Percentiles rank a stretch among this genome's conserved stretches.
Evolutionary conservation across 1,140 invertebrate species (phyloP).

Genomic region (Bombyx mandarina): DNA sequence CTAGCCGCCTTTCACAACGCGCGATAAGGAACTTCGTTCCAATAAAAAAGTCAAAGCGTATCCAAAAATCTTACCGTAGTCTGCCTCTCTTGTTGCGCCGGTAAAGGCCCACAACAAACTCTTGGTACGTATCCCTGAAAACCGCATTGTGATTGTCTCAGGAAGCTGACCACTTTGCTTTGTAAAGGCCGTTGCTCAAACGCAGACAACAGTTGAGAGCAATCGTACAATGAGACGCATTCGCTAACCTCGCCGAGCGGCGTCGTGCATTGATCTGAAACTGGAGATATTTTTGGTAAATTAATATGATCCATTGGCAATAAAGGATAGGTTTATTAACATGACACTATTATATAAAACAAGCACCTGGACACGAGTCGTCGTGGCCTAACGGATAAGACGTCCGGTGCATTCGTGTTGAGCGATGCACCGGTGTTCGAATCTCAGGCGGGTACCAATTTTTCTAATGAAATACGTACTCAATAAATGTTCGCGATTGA

Average conservation of each 20-base stretch:
- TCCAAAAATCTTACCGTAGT: constrained; percentile 13
- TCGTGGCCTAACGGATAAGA: too few species aligned
- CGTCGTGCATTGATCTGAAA: constrained; percentile 43
- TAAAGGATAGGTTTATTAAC: not conserved
- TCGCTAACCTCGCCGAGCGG: constrained; percentile 33
- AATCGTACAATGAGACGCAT: constrained; percentile 49
- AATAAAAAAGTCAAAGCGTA: too few species aligned
- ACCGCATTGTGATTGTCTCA: constrained; percentile 52
- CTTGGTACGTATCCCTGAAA: constrained; percentile 48
- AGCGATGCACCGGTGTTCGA: too few species aligned
- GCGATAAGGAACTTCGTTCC: too few species aligned
- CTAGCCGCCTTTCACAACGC: too few species aligned
- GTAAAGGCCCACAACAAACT: constrained; percentile 59
- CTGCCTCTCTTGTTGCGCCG: constrained; percentile 7
- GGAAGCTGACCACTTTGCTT: constrained; percentile 25
- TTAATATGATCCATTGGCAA: not conserved
- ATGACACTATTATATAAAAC: not conserved
- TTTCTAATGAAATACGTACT: too few species aligned
- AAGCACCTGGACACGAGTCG: not conserved
- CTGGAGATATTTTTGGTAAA: constrained; percentile 12
- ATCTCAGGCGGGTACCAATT: too few species aligned
- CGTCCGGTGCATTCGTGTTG: too few species aligned
- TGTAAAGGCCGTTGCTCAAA: constrained; percentile 40
- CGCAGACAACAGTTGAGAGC: constrained; percentile 27
- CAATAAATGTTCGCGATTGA: too few species aligned